These are phyloP conservation scores for Catotricha subobsoleta DNA, from an alignment of 2,888 invertebrate genomes.

Conservation along the genomic window DNA sequence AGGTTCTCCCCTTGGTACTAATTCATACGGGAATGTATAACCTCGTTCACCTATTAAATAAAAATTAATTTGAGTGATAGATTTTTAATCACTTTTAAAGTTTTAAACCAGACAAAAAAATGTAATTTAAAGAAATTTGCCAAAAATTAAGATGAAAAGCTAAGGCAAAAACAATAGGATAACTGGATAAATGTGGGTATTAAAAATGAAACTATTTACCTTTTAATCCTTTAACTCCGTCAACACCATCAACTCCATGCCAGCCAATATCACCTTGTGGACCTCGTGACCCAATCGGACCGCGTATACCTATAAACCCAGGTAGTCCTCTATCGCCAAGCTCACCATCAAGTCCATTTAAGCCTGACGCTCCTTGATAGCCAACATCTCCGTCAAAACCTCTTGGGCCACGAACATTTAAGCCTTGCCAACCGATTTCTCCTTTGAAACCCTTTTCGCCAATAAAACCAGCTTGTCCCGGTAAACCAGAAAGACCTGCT, in stretches of 20 bases:
- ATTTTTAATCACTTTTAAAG: too few relatives aligned
- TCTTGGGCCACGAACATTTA: constrained; percentile 28
- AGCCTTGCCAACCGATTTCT: constrained; percentile 30
- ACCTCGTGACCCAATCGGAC: constrained; percentile 32
- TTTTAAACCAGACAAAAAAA: too few relatives aligned
- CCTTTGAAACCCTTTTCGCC: constrained; percentile 44
- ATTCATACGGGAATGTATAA: constrained; percentile 20
- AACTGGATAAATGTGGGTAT: not conserved
- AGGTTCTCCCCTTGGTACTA: constrained; percentile 23
- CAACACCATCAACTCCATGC: constrained; percentile 27
- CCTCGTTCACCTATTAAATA: constrained; percentile 21
- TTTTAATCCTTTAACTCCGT: constrained; percentile 20
- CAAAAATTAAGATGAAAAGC: not conserved
- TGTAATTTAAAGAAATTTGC: not conserved
- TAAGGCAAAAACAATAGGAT: not conserved
- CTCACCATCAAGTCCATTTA: constrained; percentile 17
- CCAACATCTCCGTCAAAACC: constrained; percentile 36
- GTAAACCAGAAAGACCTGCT: constrained; percentile 38
- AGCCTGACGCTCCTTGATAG: constrained; percentile 21
- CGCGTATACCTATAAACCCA: constrained; percentile 24
- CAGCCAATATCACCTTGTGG: constrained; percentile 27
- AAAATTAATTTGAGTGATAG: too few relatives aligned
- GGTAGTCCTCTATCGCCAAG: constrained; percentile 30
- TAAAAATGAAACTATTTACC: too few relatives aligned
- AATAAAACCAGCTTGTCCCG: constrained; percentile 24